These are phyloP conservation scores for Antedon bifida DNA, from an alignment of 35 echinoderm and acorn worm genomes.

Conservation along the genomic window DNA sequence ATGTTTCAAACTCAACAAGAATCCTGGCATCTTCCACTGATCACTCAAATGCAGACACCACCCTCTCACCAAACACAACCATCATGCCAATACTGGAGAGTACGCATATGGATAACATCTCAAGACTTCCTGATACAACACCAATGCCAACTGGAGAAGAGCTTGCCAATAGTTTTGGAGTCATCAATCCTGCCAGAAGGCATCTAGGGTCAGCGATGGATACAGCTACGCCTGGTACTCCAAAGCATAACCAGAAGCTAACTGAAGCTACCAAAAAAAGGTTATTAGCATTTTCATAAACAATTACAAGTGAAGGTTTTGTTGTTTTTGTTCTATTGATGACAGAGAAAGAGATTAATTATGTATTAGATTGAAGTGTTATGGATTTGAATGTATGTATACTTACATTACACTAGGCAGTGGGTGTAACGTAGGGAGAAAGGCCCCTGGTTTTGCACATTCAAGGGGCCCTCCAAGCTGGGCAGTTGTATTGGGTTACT, in stretches of 20 bases:
- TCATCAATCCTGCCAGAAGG: constrained; percentile 30
- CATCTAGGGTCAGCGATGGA: constrained; percentile 43
- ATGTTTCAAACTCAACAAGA: neutral
- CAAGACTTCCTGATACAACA: neutral
- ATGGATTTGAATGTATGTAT: no score
- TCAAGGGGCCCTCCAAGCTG: no score
- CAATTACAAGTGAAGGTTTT: no score
- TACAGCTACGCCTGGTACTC: constrained; percentile 2
- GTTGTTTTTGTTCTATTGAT: no score
- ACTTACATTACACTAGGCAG: no score
- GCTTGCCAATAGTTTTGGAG: constrained; percentile 14
- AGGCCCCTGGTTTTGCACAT: no score
- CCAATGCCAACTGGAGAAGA: neutral
- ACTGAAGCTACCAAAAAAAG: neutral
- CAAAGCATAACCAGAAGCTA: neutral
- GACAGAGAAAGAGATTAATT: no score
- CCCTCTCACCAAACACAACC: neutral
- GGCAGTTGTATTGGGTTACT: no score
- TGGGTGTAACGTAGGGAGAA: no score
- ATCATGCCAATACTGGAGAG: constrained; percentile 16
- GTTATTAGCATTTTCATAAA: neutral
- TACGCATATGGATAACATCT: neutral
- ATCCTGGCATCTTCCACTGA: neutral
- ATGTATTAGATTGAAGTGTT: no score
- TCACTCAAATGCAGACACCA: neutral